phyloP scores from a whole-genome alignment of 2,888 invertebrate genomes.

The Pristionchus arcanus region DNA sequence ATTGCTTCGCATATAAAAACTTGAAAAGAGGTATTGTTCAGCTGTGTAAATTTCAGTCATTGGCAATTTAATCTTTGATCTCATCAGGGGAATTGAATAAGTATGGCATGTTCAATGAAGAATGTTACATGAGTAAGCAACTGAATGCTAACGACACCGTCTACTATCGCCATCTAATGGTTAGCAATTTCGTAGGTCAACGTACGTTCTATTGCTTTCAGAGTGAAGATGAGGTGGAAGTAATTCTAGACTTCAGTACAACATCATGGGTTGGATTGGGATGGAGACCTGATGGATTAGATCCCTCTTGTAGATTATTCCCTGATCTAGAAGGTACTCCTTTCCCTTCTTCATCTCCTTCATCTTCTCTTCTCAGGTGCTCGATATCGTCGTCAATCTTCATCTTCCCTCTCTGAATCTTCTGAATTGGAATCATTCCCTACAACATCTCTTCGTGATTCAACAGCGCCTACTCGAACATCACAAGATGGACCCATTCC shows the following conservation, averaged over 20 bases:
- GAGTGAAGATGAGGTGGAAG: constrained; percentile 73
- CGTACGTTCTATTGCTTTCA: neutral
- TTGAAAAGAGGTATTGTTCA: constrained; percentile 22
- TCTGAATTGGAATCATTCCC: constrained; percentile 43
- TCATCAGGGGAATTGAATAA: constrained; percentile 52
- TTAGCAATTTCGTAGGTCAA: neutral
- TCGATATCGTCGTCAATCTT: constrained; percentile 11
- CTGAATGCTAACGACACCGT: constrained; percentile 70
- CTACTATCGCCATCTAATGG: constrained; percentile 68
- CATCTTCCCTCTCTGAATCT: neutral
- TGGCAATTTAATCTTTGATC: neutral
- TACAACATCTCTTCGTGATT: constrained; percentile 13
- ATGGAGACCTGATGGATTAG: constrained; percentile 75
- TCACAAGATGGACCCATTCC: constrained; percentile 64
- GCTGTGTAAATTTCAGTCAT: neutral
- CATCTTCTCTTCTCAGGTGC: neutral
- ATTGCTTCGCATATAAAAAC: constrained; percentile 32
- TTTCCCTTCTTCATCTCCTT: neutral
- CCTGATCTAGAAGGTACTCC: constrained; percentile 72
- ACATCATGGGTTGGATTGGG: constrained; percentile 73
- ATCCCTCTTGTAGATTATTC: constrained; percentile 75
- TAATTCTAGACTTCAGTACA: constrained; percentile 74
- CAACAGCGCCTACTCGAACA: constrained; percentile 57
- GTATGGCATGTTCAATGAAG: constrained; percentile 74
- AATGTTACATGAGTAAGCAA: constrained; percentile 70